A percentile compares a stretch with the other conserved stretches of the same genome.
These are phyloP conservation scores for Myrmophylax atrothorax DNA, from an alignment of 2,113 vertebrate species.

Conservation along the genomic window DNA sequence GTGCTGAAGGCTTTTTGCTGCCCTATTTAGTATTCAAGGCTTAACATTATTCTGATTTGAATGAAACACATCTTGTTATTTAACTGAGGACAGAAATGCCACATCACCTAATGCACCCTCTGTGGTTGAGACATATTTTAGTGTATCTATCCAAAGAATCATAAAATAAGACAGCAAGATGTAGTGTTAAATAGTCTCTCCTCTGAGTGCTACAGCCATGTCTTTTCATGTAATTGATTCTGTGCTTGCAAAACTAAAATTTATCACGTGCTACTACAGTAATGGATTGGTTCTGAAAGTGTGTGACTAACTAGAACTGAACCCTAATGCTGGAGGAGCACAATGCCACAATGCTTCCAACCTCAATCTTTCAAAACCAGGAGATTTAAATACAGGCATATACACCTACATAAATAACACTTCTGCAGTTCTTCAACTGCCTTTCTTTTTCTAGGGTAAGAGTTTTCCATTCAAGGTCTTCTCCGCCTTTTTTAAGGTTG, in stretches of 20 bases:
- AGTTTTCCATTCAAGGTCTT: background rate
- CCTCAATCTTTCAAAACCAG: background rate
- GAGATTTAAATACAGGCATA: background rate
- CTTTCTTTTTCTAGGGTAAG: background rate
- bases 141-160: background rate
- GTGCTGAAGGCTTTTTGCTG: slow-evolving; percentile 50
- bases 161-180: background rate
- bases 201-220: background rate
- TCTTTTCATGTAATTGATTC: background rate
- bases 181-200: background rate
- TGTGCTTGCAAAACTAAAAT: background rate
- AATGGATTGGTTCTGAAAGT: background rate
- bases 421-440: background rate
- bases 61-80: slow-evolving; percentile 41
- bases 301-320: background rate
- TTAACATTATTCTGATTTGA: slow-evolving; percentile 43
- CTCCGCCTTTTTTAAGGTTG: background rate
- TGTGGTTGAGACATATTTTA: slow-evolving; percentile 21
- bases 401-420: background rate
- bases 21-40: slow-evolving; percentile 45
- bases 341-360: background rate
- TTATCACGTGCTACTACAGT: background rate
- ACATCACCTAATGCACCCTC: slow-evolving; percentile 1
- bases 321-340: background rate
- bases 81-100: slow-evolving; percentile 38